phyloP scores from a whole-genome alignment of 1,140 invertebrate species.

The Batillaria attramentaria region DNA sequence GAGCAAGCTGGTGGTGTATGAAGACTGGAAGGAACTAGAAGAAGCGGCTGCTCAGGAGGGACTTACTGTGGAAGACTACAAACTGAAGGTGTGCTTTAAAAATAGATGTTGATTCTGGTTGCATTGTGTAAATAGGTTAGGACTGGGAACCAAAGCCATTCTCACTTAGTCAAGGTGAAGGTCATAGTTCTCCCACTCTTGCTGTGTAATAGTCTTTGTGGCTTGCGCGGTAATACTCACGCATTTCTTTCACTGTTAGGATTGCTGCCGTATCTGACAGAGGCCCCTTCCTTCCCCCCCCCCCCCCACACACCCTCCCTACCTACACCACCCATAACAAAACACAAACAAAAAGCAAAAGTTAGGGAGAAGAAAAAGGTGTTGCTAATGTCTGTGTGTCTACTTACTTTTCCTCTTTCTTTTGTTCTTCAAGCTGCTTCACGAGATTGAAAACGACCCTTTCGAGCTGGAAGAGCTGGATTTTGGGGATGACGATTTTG shows the following conservation, averaged over 20 bases:
- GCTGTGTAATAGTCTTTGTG: no score
- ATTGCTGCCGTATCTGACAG: background rate
- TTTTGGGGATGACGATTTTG: no score
- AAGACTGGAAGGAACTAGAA: conserved; percentile 25
- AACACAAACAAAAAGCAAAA: no score
- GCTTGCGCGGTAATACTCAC: background rate
- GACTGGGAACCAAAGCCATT: no score
- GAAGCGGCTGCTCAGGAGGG: conserved; percentile 24
- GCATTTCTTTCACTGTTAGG: background rate
- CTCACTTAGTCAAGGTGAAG: no score
- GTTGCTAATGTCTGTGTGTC: background rate
- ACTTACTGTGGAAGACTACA: conserved; percentile 31
- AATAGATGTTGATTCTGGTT: background rate
- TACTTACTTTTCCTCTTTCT: background rate
- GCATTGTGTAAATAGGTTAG: no score
- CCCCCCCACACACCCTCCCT: no score
- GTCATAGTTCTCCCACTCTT: no score
- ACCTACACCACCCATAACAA: no score
- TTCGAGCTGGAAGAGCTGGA: conserved; percentile 38
- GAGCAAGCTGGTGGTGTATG: conserved; percentile 22
- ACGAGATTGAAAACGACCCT: conserved; percentile 30
- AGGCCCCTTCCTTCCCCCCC: no score
- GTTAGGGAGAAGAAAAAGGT: no score
- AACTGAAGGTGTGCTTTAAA: conserved; percentile 25
- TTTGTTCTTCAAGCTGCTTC: conserved; percentile 23